A percentile compares a stretch with the other conserved stretches of the same genome.
Conservation (phyloP, 2,797 vertebrate species). For the Fringilla coelebs region DNA sequence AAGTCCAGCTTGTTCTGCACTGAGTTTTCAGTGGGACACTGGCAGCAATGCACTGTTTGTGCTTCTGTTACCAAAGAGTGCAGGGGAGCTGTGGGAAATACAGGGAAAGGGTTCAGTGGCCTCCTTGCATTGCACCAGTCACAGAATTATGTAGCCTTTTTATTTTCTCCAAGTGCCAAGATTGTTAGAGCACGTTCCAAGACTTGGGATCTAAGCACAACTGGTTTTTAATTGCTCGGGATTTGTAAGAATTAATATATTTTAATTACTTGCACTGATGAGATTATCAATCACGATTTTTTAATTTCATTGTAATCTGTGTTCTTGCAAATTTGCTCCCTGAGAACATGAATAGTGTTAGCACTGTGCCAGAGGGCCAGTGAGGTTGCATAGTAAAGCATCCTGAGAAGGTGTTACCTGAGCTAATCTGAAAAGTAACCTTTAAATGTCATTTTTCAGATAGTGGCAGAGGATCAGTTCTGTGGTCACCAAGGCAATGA, state of each 20-base stretch:
- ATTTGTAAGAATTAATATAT: constrained; percentile 13
- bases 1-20: not conserved
- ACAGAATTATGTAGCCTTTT: not conserved
- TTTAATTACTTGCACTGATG: constrained; percentile 11
- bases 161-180: not conserved
- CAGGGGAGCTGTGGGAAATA: not conserved
- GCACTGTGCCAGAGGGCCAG: not conserved
- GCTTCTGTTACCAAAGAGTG: not conserved
- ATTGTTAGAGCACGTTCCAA: not conserved
- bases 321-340: not conserved
- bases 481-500: constrained; percentile 99
- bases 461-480: constrained; percentile 99
- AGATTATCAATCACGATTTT: not conserved
- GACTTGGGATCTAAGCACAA: not conserved
- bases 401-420: not conserved
- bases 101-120: not conserved
- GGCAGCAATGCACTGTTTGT: not conserved
- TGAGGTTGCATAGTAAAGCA: not conserved
- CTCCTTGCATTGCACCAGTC: not conserved
- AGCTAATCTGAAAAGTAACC: not conserved
- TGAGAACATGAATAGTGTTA: not conserved
- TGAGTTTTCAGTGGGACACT: not conserved
- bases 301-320: not conserved
- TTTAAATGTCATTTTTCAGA: constrained; percentile 74
- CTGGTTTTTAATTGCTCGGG: not conserved